A percentile compares a stretch with the other conserved stretches of the same genome.
phyloP scores from a whole-genome alignment of 35 echinoderm and acorn worm genomes.

The Strongylocentrotus purpuratus region DNA sequence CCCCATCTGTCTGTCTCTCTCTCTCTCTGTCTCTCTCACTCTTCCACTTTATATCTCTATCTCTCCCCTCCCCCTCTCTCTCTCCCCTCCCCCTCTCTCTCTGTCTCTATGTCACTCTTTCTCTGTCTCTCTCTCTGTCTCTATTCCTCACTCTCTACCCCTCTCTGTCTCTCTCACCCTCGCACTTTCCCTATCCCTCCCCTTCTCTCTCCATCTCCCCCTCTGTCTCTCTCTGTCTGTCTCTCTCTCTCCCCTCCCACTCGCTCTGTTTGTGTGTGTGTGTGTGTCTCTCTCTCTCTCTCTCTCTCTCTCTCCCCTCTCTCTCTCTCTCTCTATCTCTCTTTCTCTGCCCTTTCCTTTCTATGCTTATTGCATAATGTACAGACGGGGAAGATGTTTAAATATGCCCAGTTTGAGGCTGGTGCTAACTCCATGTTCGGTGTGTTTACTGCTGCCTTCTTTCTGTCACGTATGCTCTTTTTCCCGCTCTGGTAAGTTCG shows the following conservation, averaged over 20 bases:
- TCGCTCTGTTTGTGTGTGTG: too few species aligned
- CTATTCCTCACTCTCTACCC: too few species aligned
- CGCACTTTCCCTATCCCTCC: too few species aligned
- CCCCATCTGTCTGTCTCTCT: not conserved
- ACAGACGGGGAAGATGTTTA: slow-evolving; percentile 49
- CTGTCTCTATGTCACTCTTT: not conserved
- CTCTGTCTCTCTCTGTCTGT: too few species aligned
- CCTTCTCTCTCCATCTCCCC: too few species aligned
- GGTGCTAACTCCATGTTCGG: slow-evolving; percentile 22
- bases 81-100: not conserved
- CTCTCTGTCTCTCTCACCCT: not conserved
- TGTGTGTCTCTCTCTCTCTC: too few species aligned
- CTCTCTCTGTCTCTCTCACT: not conserved
- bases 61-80: not conserved
- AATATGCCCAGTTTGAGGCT: slow-evolving; percentile 38
- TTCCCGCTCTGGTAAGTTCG: slow-evolving; percentile 39
- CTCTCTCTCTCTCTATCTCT: too few species aligned
- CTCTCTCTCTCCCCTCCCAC: too few species aligned
- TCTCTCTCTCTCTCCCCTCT: too few species aligned
- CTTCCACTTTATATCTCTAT: not conserved
- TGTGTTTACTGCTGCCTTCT: slow-evolving; percentile 38
- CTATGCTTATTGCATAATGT: not conserved
- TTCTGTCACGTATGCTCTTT: slow-evolving; percentile 37
- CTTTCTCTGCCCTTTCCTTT: too few species aligned
- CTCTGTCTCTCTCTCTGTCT: not conserved